Percentiles rank a stretch among this genome's conserved stretches.
These are phyloP conservation scores for Lochmaea crataegi DNA, from an alignment of 2,888 invertebrate species.

Conservation along the genomic window DNA sequence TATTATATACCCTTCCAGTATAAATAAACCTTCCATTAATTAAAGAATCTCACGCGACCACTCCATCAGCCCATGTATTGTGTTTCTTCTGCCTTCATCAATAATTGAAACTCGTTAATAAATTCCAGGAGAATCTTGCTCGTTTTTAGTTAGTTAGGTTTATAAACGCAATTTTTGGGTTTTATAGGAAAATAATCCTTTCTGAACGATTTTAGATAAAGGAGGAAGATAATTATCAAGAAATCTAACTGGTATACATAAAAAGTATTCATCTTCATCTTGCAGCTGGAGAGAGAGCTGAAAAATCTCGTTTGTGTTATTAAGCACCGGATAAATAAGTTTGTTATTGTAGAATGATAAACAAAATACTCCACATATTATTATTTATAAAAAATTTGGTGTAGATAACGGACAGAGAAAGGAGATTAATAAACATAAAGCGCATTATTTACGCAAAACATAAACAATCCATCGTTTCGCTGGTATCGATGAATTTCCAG, in stretches of 20 bases:
- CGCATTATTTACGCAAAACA: background rate
- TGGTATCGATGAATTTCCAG: conserved; percentile 3
- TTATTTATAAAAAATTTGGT: too few species aligned
- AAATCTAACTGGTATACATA: too few species aligned
- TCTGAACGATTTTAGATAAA: too few species aligned
- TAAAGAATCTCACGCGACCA: conserved; percentile 14
- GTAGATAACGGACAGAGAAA: background rate
- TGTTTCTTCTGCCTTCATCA: conserved; percentile 12
- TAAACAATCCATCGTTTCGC: background rate
- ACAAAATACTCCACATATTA: too few species aligned
- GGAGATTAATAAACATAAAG: background rate
- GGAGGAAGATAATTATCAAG: too few species aligned
- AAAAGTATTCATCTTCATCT: too few species aligned
- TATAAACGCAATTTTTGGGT: background rate
- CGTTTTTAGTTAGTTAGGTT: too few species aligned
- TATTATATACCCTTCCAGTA: background rate
- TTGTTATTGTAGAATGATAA: too few species aligned
- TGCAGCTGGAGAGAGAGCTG: too few species aligned
- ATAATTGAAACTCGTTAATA: conserved; percentile 13
- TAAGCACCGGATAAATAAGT: too few species aligned
- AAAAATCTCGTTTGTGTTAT: too few species aligned
- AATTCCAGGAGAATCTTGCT: background rate
- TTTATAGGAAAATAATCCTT: background rate
- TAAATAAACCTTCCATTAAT: conserved; percentile 10
- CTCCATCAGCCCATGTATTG: conserved; percentile 5